Conservation (phyloP, 2,113 vertebrate species). For the Cavia porcellus region DNA sequence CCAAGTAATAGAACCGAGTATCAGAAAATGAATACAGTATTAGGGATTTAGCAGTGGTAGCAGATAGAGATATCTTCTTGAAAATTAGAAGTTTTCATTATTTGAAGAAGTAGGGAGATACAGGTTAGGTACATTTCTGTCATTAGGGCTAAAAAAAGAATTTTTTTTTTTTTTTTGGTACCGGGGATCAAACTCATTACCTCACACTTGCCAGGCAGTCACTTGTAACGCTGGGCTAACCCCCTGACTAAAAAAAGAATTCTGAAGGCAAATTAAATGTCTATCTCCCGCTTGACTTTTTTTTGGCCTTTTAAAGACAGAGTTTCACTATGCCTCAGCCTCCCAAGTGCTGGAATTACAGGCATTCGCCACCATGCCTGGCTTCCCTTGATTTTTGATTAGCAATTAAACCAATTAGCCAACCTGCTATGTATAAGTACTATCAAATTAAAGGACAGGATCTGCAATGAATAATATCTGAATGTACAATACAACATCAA, state of each 20-base stretch:
- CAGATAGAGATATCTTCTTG: background rate
- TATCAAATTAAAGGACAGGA: background rate
- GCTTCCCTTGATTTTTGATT: conserved; percentile 19
- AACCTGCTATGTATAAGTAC: background rate
- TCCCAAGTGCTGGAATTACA: background rate
- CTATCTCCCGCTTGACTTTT: conserved; percentile 42
- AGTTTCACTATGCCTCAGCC: background rate
- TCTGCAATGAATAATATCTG: background rate
- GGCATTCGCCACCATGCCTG: background rate
- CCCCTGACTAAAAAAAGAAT: background rate
- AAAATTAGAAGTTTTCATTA: background rate
- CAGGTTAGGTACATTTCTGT: background rate
- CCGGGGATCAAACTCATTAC: too few species aligned
- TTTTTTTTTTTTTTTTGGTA: too few species aligned
- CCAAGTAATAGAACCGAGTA: background rate
- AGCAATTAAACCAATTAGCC: background rate
- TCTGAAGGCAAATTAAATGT: conserved; percentile 57
- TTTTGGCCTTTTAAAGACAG: background rate
- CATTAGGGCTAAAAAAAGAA: background rate
- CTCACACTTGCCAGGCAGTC: too few species aligned
- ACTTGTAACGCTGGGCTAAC: too few species aligned
- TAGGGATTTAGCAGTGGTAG: background rate
- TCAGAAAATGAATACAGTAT: background rate
- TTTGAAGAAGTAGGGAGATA: background rate
- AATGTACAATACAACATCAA: conserved; percentile 59